Evolutionary conservation across 2,888 invertebrate genomes (phyloP).

Genomic region (Drosophila macrospina): DNA sequence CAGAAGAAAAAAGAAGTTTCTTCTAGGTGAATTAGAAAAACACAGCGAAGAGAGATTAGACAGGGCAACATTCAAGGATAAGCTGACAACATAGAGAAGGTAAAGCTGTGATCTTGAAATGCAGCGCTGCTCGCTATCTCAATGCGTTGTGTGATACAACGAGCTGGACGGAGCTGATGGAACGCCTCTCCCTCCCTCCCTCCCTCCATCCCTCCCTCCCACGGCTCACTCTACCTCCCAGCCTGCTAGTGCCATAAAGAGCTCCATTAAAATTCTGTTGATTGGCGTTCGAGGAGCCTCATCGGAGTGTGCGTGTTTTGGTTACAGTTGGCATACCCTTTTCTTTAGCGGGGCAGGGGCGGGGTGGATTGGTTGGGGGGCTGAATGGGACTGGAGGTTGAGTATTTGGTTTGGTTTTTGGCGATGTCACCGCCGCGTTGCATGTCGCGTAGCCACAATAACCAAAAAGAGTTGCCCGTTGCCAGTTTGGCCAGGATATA

Average conservation of each 20-base stretch:
- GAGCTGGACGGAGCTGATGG: not conserved
- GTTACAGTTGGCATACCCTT: constrained; percentile 34
- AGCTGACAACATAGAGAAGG: not conserved
- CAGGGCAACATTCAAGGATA: not conserved
- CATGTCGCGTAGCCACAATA: constrained; percentile 70
- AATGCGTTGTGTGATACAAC: not conserved
- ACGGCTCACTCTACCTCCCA: not conserved
- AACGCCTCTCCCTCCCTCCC: not conserved
- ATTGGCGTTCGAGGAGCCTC: constrained; percentile 51
- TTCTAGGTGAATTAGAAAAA: too few relatives aligned
- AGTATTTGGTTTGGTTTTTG: constrained; percentile 54
- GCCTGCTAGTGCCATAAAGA: not conserved
- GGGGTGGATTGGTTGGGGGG: constrained; percentile 8
- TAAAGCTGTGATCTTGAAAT: not conserved
- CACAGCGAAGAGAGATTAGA: not conserved
- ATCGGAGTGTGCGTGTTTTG: constrained; percentile 58
- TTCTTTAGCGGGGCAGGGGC: not conserved
- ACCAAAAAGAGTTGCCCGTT: constrained; percentile 47
- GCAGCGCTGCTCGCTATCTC: too few relatives aligned
- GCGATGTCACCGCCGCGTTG: constrained; percentile 81
- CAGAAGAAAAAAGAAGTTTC: too few relatives aligned
- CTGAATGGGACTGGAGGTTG: constrained; percentile 4
- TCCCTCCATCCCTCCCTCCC: not conserved
- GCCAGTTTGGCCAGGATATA: not conserved
- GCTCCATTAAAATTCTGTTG: constrained; percentile 56